These are phyloP conservation scores for Petroica traversi DNA, from an alignment of 2,113 vertebrate genomes.

Conservation along the genomic window DNA sequence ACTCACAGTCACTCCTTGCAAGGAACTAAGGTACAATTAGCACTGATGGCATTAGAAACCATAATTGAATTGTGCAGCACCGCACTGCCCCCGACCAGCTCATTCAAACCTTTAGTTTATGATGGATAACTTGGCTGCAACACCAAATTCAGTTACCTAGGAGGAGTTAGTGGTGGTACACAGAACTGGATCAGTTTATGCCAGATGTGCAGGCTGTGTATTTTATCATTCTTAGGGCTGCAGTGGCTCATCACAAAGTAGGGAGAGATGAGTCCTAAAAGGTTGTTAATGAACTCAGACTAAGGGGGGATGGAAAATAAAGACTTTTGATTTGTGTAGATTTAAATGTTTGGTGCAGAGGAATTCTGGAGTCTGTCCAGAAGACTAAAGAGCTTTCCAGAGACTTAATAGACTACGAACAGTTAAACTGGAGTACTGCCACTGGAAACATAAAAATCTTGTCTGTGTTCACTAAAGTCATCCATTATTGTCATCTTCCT, in stretches of 20 bases:
- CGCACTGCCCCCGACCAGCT: neutral
- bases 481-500: neutral
- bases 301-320: neutral
- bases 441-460: neutral
- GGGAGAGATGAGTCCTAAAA: neutral
- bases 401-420: neutral
- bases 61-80: neutral
- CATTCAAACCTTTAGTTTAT: neutral
- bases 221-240: neutral
- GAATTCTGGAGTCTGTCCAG: neutral
- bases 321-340: neutral
- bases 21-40: neutral
- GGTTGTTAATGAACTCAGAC: neutral
- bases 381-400: neutral
- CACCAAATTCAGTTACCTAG: neutral
- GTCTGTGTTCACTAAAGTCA: neutral
- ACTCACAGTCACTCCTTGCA: fast-evolving
- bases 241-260: neutral
- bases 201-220: fast-evolving
- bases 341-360: neutral
- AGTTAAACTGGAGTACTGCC: neutral
- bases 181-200: neutral
- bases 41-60: neutral
- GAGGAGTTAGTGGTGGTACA: neutral
- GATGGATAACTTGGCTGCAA: neutral